phyloP scores from a whole-genome alignment of 2,888 invertebrate genomes.

The Lasioglossum zephyrum region DNA sequence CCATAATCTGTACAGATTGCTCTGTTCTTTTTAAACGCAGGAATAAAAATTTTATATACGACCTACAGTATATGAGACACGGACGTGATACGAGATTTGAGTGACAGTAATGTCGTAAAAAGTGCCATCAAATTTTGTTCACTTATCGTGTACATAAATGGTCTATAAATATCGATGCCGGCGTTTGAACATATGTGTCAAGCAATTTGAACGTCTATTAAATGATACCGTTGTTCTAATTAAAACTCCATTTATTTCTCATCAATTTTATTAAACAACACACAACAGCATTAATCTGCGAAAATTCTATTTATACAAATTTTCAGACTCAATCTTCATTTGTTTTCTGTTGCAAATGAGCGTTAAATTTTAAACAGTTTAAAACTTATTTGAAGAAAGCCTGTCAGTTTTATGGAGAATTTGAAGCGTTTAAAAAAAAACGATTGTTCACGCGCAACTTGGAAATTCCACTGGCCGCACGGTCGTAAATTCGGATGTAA shows the following conservation, averaged over 20 bases:
- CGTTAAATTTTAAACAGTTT: neutral
- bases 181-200: neutral
- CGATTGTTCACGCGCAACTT: neutral
- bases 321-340: neutral
- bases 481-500: neutral
- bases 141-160: neutral
- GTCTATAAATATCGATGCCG: neutral
- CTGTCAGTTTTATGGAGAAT: neutral
- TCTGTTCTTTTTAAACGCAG: neutral
- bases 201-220: neutral
- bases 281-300: neutral
- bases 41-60: neutral
- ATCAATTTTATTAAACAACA: neutral
- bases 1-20: neutral
- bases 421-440: neutral
- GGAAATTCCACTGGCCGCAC: neutral
- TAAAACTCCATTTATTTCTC: neutral
- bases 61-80: neutral
- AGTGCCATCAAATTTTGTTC: slow-evolving; percentile 1
- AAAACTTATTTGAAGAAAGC: neutral
- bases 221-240: neutral
- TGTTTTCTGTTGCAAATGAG: neutral
- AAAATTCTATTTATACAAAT: neutral
- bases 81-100: neutral
- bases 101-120: neutral